Evolutionary conservation across 1,140 invertebrate genomes (phyloP).

Genomic region (Amphibalanus amphitrite): DNA sequence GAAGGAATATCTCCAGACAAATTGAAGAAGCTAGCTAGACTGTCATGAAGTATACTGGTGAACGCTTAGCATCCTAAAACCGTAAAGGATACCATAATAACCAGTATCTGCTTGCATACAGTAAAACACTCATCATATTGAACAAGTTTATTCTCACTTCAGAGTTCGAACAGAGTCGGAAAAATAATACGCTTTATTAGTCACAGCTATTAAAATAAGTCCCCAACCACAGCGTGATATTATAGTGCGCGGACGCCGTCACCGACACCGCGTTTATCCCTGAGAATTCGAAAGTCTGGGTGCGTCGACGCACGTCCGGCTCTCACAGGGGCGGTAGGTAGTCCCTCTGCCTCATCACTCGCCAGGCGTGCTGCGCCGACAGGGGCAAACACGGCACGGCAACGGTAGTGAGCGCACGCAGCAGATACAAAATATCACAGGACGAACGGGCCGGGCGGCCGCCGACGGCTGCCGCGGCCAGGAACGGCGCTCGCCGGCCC

Average conservation of each 20-base stretch:
- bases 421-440: background rate
- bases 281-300: background rate
- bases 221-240: background rate
- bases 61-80: too few relatives aligned
- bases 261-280: background rate
- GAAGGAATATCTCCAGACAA: too few relatives aligned
- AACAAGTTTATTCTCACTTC: background rate
- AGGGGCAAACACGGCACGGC: background rate
- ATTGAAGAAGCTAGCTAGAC: too few relatives aligned
- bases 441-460: background rate
- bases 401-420: background rate
- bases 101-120: too few relatives aligned
- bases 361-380: too few relatives aligned
- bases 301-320: background rate
- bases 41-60: too few relatives aligned
- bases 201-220: constrained; percentile 2
- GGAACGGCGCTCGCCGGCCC: background rate
- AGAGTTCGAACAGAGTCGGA: background rate
- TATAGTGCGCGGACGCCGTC: background rate
- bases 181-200: constrained; percentile 2
- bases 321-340: background rate
- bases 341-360: too few relatives aligned
- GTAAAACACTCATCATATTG: background rate
- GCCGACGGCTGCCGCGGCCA: background rate
- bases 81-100: too few relatives aligned